These are phyloP conservation scores for Varanus komodoensis DNA, from an alignment of 2,113 vertebrate species.

Conservation along the genomic window DNA sequence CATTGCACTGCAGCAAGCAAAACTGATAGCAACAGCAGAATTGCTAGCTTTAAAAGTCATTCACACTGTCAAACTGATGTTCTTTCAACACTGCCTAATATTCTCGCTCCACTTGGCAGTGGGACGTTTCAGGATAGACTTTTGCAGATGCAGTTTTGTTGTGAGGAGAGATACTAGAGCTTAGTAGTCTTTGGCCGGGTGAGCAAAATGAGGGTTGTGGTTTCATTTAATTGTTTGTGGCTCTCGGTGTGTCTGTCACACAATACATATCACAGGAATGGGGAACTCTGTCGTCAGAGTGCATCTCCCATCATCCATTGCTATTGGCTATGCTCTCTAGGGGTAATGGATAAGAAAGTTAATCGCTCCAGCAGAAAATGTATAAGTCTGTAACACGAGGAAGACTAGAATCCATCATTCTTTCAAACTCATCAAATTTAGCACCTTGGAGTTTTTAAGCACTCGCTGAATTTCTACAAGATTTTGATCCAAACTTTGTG, in stretches of 20 bases:
- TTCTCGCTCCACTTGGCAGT: neutral
- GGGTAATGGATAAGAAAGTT: too few relatives aligned
- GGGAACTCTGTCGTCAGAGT: too few relatives aligned
- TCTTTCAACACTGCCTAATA: neutral
- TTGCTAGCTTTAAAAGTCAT: neutral
- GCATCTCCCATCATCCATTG: too few relatives aligned
- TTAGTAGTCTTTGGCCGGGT: neutral
- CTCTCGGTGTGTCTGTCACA: neutral
- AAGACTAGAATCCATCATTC: neutral
- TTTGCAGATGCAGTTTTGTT: neutral
- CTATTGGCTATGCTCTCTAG: neutral
- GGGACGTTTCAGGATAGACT: neutral
- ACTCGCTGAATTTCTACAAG: neutral
- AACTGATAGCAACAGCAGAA: neutral
- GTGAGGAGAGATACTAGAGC: neutral
- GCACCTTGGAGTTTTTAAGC: neutral
- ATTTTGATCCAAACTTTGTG: neutral
- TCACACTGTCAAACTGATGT: neutral
- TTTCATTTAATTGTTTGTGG: neutral
- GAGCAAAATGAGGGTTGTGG: neutral
- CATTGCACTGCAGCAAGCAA: neutral
- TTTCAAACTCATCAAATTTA: neutral
- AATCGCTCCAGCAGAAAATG: too few relatives aligned
- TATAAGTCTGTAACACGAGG: neutral
- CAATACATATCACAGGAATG: too few relatives aligned